Evolutionary conservation across 2,797 vertebrate species (phyloP), one percentile per base, ranked within the genome.

Genomic region (Lepus oiostolus): DNA sequence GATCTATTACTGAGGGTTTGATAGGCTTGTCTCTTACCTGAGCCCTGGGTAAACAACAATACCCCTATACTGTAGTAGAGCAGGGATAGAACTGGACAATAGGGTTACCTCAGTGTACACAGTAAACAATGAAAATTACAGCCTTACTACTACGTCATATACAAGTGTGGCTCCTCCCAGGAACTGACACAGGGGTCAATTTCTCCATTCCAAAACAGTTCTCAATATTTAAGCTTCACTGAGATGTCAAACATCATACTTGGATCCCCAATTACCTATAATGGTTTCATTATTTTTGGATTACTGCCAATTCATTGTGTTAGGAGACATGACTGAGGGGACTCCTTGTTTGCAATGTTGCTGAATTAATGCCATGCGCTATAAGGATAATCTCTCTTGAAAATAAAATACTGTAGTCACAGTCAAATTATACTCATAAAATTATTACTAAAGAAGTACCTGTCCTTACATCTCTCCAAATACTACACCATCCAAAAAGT

Each of bases 391-490:
- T 93, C 21, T 63, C 8, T 89, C 30, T 17, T 67, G n/a, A 83
- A 70, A 72, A 87, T 71, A 30, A 42, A 42, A 42, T 32, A 32
- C n/a, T 42, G 89, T 91, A 75, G 21, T 80, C 3, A 17, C 85
- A 95, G 72, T 12, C 83, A 87, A 94, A 65, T 68, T 42, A 42
- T 54, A 70, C 7, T 52, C 7, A 82, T 83, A 30, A 76, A 83
- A 76, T n/a, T 76, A 65, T 47, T 1, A 13, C 82, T 14, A 82
- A 54, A 42, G 42, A 0, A 60, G 71, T 22, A 86, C 21, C 21
- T 52, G 26, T 4, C 5, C 26, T 68, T 81, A 83, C 12, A 0
- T 0, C 38, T 67, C 84, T 35, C 10, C n/a, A 21, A 60, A 50
- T 14, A 21, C 4, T 21, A 38, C 9, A 38, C 11, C n/a, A 28